Base-by-base conservation (phyloP, 2,797 vertebrate species). In the Rhincodon typus region DNA sequence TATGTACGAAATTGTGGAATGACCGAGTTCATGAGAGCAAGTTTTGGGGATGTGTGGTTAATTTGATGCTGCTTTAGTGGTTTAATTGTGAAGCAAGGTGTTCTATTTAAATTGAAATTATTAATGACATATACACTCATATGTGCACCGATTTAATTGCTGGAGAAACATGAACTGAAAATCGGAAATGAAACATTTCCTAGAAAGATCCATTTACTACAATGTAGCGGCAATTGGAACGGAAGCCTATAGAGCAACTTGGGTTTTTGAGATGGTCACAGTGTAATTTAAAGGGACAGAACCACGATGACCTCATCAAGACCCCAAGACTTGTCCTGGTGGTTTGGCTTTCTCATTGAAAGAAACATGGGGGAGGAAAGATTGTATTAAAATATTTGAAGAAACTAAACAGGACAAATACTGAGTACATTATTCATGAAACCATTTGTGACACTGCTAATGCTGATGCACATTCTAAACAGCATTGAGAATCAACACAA, bases 211-310 rank as follows among this genome's bases (percentile, higher is more conserved):
- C 27, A 1, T 74, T 74, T 53, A 27, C 94, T 74, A 30, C 93
- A 72, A 34, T 74, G 7, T 34, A 50, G 46, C 38, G 74, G 46
- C 23, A 74, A 95, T 53, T 34, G 94, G 15, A 95, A 70, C 46
- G 42, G 94, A 95, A 53, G 27, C 27, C 25, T 77, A 30, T 25
- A 94, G 27, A 94, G 23, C 27, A 27, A 53, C 70, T 95, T 95
- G 94, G 46, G 94, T 95, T 46, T 94, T 95, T 77, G 34, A 95
- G 70, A 72, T 95, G 15, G 46, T 27, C 70, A 57, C 70, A 53
- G 70, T 53, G 70, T 95, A 57, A 95, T 77, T 77, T 95, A 95
- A 95, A 95, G 94, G 70, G 69, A 46, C 69, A 95, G 69, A 38
- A 27, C 67, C 67, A 72, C 0, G n/a, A 67, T 70, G 70, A 94